Percentiles rank a stretch among this genome's conserved stretches.
Evolutionary conservation across 2,797 vertebrate species (phyloP).

Genomic region (Dallia pectoralis): DNA sequence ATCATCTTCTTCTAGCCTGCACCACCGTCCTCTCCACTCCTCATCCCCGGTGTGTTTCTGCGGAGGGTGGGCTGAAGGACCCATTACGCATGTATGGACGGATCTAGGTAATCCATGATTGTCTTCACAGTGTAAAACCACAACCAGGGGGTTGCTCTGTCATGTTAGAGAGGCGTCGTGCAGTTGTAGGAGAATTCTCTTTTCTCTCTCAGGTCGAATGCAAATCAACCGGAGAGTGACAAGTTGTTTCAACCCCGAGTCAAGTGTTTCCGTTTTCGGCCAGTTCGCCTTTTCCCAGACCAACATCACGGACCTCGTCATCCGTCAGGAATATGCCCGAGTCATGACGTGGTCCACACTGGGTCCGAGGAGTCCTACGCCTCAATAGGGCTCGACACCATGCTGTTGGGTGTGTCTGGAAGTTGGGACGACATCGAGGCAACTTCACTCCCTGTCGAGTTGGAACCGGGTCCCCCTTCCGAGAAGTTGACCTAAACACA

Average conservation of each 20-base stretch:
- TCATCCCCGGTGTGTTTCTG: conserved; percentile 31
- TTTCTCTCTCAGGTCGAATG: conserved; percentile 27
- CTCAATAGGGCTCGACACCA: conserved; percentile 98
- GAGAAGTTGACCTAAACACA: conserved; percentile 89
- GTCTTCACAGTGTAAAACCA: conserved; percentile 99
- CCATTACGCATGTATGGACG: conserved; percentile 28
- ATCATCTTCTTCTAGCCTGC: conserved; percentile 54
- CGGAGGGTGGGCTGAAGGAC: conserved; percentile 28
- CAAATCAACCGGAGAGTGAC: conserved; percentile 64
- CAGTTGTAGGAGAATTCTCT: conserved; percentile 64
- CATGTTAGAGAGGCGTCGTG: conserved; percentile 82
- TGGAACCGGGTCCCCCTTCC: conserved; percentile 95
- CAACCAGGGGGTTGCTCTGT: conserved; percentile 79
- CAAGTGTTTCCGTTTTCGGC: conserved; percentile 49
- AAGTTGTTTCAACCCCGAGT: conserved; percentile 68
- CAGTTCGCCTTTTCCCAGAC: conserved; percentile 59
- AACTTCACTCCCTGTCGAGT: conserved; percentile 97
- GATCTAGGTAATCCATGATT: conserved; percentile 85
- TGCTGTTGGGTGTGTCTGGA: conserved; percentile 99
- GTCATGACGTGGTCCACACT: conserved; percentile 41
- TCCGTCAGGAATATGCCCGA: conserved; percentile 68
- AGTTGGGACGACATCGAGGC: conserved; percentile 99
- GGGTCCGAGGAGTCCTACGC: conserved; percentile 78
- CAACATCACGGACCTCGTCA: conserved; percentile 60
- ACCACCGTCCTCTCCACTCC: conserved; percentile 52